These are phyloP conservation scores for Cyprinodon diabolis DNA, from an alignment of 2,797 vertebrate species.

Conservation along the genomic window DNA sequence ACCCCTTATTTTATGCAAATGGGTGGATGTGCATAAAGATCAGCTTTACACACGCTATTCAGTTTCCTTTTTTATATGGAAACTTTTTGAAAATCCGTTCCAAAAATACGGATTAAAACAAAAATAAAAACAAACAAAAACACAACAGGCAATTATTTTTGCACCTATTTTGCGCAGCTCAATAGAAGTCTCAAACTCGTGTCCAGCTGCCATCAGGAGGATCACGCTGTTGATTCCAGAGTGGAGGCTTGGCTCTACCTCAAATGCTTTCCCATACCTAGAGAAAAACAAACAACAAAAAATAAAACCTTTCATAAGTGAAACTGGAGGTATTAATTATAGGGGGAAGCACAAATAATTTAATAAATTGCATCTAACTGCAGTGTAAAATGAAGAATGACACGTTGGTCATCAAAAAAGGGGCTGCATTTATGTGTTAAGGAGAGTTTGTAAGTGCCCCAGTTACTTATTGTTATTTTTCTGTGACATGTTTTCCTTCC, in stretches of 20 bases:
- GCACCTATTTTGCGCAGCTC: conserved; percentile 89
- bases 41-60: no score
- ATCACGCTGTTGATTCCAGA: conserved; percentile 89
- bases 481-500: no score
- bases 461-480: background rate
- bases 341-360: background rate
- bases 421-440: background rate
- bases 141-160: background rate
- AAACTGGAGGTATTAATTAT: background rate
- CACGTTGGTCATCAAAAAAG: background rate
- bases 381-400: background rate
- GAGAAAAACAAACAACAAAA: background rate
- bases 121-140: background rate
- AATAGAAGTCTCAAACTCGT: conserved; percentile 85
- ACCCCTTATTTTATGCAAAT: no score
- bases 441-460: no score
- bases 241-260: conserved; percentile 87
- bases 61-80: no score
- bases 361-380: background rate
- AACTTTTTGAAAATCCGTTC: no score
- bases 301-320: background rate
- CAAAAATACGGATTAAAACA: background rate
- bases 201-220: conserved; percentile 87
- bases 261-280: conserved; percentile 92
- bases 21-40: no score